phyloP scores from a whole-genome alignment of 2,797 vertebrate species.

The Gorsachius magnificus region DNA sequence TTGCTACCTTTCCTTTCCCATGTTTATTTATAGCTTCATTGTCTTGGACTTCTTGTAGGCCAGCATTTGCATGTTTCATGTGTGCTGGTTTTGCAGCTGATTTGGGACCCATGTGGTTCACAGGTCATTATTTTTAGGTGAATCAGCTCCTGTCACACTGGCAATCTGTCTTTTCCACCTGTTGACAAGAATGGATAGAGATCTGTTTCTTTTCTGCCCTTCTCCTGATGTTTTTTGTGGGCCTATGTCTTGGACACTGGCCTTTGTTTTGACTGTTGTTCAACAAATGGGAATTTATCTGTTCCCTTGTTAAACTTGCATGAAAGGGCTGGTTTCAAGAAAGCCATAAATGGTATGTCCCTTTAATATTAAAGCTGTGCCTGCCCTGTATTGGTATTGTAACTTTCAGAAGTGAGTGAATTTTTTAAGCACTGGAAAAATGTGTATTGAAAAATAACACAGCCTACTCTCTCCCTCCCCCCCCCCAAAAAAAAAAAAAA shows the following conservation, averaged over 20 bases:
- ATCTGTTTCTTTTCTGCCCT: conserved; percentile 5
- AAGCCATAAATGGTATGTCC: background rate
- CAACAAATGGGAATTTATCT: background rate
- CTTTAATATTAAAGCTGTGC: background rate
- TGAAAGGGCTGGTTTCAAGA: background rate
- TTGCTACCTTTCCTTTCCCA: background rate
- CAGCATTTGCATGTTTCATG: background rate
- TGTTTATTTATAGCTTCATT: background rate
- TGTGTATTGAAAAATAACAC: background rate
- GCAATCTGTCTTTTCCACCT: background rate
- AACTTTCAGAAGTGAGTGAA: background rate
- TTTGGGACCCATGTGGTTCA: conserved; percentile 6
- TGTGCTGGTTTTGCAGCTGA: background rate
- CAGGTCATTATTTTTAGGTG: conserved; percentile 27
- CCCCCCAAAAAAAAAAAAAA: background rate
- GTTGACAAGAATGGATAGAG: background rate
- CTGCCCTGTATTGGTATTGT: background rate
- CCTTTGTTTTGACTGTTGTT: conserved; percentile 2
- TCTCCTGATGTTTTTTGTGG: background rate
- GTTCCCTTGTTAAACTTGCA: background rate
- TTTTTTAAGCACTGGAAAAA: background rate
- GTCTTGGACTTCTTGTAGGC: background rate
- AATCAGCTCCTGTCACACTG: background rate
- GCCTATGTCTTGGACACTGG: background rate
- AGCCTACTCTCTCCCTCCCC: background rate